Percentiles rank a stretch among this genome's conserved stretches.
These are phyloP conservation scores for Theretra japonica DNA, from an alignment of 2,888 invertebrate species.

Conservation along the genomic window DNA sequence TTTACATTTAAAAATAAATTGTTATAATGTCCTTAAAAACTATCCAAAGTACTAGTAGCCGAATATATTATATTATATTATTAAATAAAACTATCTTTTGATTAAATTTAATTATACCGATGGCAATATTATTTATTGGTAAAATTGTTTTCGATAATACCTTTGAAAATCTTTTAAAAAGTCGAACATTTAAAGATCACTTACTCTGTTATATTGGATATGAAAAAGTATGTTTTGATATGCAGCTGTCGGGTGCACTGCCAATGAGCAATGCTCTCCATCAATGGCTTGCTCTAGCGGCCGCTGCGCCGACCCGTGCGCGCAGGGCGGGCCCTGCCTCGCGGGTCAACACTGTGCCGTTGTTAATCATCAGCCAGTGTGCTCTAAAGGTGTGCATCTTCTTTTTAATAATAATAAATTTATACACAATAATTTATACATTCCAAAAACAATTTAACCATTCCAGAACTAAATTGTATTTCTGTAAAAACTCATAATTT, in stretches of 20 bases:
- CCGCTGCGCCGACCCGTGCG: constrained; percentile 93
- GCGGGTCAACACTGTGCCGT: constrained; percentile 92
- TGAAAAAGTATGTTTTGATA: constrained; percentile 38
- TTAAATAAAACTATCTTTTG: too few relatives aligned
- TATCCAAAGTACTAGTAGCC: too few relatives aligned
- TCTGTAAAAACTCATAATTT: too few relatives aligned
- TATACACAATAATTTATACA: background rate
- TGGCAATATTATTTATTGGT: too few relatives aligned
- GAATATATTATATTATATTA: too few relatives aligned
- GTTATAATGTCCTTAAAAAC: too few relatives aligned
- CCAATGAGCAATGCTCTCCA: constrained; percentile 91
- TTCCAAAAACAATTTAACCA: background rate
- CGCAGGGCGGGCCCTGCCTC: constrained; percentile 89
- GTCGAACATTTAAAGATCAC: background rate
- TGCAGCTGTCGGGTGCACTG: constrained; percentile 91
- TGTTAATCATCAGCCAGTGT: constrained; percentile 92
- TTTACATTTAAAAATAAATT: too few relatives aligned
- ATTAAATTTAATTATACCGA: too few relatives aligned
- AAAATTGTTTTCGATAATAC: too few relatives aligned
- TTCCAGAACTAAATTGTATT: background rate
- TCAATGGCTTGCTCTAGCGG: constrained; percentile 92
- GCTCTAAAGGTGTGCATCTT: constrained; percentile 86
- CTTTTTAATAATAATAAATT: background rate
- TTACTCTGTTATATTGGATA: background rate
- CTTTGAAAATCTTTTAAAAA: background rate